phyloP scores from a whole-genome alignment of 2,113 vertebrate species.

The Pollimyrus isidori region DNA sequence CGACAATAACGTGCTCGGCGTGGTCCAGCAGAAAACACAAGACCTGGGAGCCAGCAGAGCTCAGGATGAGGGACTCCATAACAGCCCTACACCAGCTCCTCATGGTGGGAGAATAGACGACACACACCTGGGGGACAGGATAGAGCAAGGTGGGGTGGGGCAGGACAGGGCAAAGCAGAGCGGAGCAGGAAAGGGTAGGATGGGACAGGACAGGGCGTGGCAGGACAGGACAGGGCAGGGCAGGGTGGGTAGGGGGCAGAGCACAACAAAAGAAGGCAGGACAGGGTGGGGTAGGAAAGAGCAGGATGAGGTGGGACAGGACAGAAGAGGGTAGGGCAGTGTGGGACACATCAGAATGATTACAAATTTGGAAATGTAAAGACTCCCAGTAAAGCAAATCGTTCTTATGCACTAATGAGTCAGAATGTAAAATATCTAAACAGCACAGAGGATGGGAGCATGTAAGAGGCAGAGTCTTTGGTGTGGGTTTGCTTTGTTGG shows the following conservation, averaged over 20 bases:
- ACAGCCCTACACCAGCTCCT: slow-evolving; percentile 59
- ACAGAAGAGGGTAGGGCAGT: neutral
- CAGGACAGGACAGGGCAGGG: neutral
- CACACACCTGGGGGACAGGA: slow-evolving; percentile 46
- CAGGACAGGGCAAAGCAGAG: neutral
- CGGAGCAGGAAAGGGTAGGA: neutral
- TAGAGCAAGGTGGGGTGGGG: neutral
- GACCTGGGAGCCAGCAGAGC: slow-evolving; percentile 25
- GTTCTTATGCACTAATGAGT: neutral
- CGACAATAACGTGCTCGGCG: slow-evolving; percentile 45
- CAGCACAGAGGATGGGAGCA: neutral
- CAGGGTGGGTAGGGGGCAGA: neutral
- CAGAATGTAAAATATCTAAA: neutral
- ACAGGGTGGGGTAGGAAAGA: neutral
- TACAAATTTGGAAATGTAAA: neutral
- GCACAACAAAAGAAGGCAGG: neutral
- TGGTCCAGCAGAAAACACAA: slow-evolving; percentile 56
- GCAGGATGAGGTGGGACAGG: neutral
- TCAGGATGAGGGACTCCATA: slow-evolving; percentile 45
- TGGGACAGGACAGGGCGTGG: neutral
- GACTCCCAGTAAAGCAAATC: neutral
- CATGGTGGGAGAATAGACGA: slow-evolving; percentile 46
- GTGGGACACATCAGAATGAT: neutral
- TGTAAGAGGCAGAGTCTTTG: neutral
- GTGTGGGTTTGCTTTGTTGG: neutral